phyloP scores from a whole-genome alignment of 2,797 vertebrate species.

The Apodemus agrarius region DNA sequence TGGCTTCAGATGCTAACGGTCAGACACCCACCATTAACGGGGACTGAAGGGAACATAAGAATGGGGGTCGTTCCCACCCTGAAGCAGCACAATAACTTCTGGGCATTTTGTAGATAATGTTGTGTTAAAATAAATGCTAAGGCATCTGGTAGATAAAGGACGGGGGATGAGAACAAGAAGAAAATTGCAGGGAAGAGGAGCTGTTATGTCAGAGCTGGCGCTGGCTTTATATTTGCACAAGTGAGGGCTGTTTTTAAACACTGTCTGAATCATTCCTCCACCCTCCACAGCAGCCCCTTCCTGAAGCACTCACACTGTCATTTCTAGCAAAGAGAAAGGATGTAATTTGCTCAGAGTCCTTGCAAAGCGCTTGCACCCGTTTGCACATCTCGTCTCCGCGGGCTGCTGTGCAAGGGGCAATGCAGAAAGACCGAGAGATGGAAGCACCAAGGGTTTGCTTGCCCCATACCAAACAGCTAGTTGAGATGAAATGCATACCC shows the following conservation, averaged over 20 bases:
- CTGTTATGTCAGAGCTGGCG: not conserved
- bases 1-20: not conserved
- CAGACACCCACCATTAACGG: not conserved
- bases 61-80: not conserved
- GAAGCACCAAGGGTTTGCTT: not conserved
- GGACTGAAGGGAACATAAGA: not conserved
- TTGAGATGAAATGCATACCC: not conserved
- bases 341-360: not conserved
- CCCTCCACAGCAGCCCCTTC: constrained; percentile 7
- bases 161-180: constrained; percentile 31
- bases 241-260: constrained; percentile 73
- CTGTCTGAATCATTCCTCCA: constrained; percentile 57
- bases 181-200: constrained; percentile 48
- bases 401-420: not conserved
- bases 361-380: not conserved
- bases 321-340: not conserved
- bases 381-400: not conserved
- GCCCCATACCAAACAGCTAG: not conserved
- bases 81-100: not conserved
- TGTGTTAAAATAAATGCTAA: constrained; percentile 61
- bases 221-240: not conserved
- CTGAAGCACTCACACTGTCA: constrained; percentile 44
- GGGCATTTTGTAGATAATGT: constrained; percentile 24
- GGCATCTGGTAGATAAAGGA: constrained; percentile 29
- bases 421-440: not conserved